Base-by-base conservation (phyloP, 2,113 vertebrate genomes). In the Haemorhous mexicanus region DNA sequence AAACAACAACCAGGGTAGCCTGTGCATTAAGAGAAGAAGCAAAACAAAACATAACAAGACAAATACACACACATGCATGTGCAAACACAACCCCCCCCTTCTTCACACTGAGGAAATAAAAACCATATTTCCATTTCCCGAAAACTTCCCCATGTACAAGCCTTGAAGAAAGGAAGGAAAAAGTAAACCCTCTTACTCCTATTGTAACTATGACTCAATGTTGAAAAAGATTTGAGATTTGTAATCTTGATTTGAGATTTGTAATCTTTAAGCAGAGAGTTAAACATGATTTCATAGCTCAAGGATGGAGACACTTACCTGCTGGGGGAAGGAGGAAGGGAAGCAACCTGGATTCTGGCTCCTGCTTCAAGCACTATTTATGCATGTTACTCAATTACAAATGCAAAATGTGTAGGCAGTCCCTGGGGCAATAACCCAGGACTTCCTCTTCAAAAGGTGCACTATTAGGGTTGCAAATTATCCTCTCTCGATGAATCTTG, bases 381-480 rank as follows among this genome's bases (percentile, higher is more conserved):
- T 80, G 37, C 87, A 88, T 84, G 64, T 92, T 96, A 80, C 47
- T 83, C 50, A 89, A 92, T 94, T 88, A 81, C 68, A 93, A 81
- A 96, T 95, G 90, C 86, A 94, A 96, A 96, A 93, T 55, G 37
- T 84, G 96, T 93, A 96, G 94, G 95, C 92, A 95, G 80, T 33
- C 50, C 88, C 90, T 89, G 56, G 13, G 47, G 96, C 92, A 81
- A 86, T 61, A 93, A 94, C 21, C 26, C 67, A 70, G 89, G 68
- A 92, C 90, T 94, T 96, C 90, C 83, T 95, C 89, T 93, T 96
- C 72, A 86, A 93, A 96, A 93, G 88, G 21, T 90, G 39, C 35
- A 81, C 79, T 85, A 90, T 97, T 94, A 95, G 43, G 33, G 35
- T 96, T 96, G 96, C 94, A 97, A 97, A 97, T 94, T 83, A 90